A percentile compares a stretch with the other conserved stretches of the same genome.
phyloP scores from a whole-genome alignment of 2,888 invertebrate species.

The Reticulitermes lucifugus region DNA sequence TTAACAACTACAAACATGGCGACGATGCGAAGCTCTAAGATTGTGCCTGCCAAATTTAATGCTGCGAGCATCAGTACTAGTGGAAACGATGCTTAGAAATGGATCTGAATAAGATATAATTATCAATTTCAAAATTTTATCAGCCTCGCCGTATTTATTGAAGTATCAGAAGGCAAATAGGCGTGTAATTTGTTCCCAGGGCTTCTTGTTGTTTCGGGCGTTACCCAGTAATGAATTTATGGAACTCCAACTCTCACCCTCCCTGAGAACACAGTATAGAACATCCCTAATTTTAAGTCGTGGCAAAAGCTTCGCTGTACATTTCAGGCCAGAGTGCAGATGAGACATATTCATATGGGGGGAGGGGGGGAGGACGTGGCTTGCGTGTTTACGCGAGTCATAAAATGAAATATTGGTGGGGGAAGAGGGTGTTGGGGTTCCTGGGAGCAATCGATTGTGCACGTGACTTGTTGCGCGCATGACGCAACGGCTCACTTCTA shows the following conservation, averaged over 20 bases:
- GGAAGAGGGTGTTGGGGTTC: conserved; percentile 9
- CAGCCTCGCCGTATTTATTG: too few species aligned
- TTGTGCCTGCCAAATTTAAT: too few species aligned
- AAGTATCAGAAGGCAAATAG: too few species aligned
- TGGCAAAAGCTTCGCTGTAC: not conserved
- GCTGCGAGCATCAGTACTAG: too few species aligned
- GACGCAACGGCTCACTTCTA: conserved; percentile 42
- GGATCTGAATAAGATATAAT: too few species aligned
- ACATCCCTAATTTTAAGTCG: not conserved
- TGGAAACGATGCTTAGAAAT: too few species aligned
- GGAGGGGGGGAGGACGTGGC: not conserved
- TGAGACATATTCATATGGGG: not conserved
- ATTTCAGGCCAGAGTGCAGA: not conserved
- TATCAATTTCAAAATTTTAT: too few species aligned
- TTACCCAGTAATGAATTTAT: too few species aligned
- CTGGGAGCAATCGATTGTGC: conserved; percentile 32
- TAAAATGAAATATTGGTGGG: conserved; percentile 32
- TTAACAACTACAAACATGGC: too few species aligned
- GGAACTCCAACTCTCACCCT: not conserved
- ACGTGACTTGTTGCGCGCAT: conserved; percentile 49
- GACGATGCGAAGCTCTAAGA: too few species aligned
- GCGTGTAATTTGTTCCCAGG: too few species aligned
- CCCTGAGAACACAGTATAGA: not conserved
- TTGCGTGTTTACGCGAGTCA: conserved; percentile 22
- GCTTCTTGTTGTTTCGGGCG: too few species aligned